Base-by-base conservation (phyloP, 2,888 invertebrate genomes). In the Aspidapion aeneum region DNA sequence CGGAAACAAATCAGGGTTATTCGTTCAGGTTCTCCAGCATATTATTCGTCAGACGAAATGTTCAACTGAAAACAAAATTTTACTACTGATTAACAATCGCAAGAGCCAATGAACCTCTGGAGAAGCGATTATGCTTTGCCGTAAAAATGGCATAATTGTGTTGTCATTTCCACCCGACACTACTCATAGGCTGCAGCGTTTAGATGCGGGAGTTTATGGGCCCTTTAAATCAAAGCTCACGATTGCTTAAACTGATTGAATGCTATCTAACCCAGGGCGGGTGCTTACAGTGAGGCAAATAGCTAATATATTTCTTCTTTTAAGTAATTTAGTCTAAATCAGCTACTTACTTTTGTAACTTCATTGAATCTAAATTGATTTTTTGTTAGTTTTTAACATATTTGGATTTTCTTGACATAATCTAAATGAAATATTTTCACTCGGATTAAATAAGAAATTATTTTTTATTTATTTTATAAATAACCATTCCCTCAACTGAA, bases 1-100 rank as follows among this genome's bases (percentile, higher is more conserved):
- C 17, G 66, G 63, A 16, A 67, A 65, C 18, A 65, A 62, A 62
- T 64, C 63, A 50, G 70, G 69, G 21, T 61, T 66, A 63, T 65
- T 63, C 52, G 21, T 55, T 35, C 21, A 57, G 18, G 58, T 61
- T 18, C 50, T 65, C 7, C 12, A 54, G 51, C 66, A 65, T 60
- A 59, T 35, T 35, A 35, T 35, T 35, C 51, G 19, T 3, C 57
- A 65, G 9, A 60, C 60, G 21, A 60, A 55, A 21, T 63, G 60
- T 57, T 52, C 22, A 18, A 21, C 3, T 3, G 50, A 66, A 19
- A 57, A 66, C 50, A 62, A 60, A 61, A 59, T 66, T 22, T 49
- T 63, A 35, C 48, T 67, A 16, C 18, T 68, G 1, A 16, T 66
- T 9, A 63, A 66, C 22, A 66, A 66, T 35, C 65, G 65, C 51